Evolutionary conservation across 2,113 vertebrate species (phyloP).

Genomic region (Chaenocephalus aceratus): DNA sequence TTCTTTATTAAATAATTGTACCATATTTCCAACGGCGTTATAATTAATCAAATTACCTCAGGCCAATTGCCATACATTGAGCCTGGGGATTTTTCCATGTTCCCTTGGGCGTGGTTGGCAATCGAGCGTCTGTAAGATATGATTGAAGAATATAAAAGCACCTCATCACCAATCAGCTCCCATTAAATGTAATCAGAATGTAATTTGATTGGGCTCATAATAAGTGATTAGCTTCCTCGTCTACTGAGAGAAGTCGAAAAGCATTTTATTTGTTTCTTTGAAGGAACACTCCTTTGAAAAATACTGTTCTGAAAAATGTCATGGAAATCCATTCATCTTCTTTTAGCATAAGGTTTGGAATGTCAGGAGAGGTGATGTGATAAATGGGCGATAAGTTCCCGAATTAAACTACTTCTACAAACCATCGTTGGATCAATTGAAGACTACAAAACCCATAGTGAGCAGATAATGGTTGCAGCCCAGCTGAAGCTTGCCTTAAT

Average conservation of each 20-base stretch:
- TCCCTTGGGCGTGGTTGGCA: background rate
- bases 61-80: background rate
- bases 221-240: conserved; percentile 38
- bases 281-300: background rate
- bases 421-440: no score
- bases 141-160: conserved; percentile 30
- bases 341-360: background rate
- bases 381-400: no score
- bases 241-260: conserved; percentile 16
- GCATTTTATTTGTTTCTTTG: conserved; percentile 13
- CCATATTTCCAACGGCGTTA: background rate
- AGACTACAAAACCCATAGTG: no score
- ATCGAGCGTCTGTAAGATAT: conserved; percentile 4
- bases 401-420: no score
- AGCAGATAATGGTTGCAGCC: no score
- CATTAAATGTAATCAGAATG: conserved; percentile 48
- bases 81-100: background rate
- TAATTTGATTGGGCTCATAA: conserved; percentile 48
- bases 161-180: conserved; percentile 42
- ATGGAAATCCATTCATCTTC: conserved; percentile 17
- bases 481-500: no score
- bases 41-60: conserved; percentile 13
- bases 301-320: background rate
- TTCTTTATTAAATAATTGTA: background rate
- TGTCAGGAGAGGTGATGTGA: no score